phyloP scores from a whole-genome alignment of 2,113 vertebrate genomes.

The Podarcis muralis region DNA sequence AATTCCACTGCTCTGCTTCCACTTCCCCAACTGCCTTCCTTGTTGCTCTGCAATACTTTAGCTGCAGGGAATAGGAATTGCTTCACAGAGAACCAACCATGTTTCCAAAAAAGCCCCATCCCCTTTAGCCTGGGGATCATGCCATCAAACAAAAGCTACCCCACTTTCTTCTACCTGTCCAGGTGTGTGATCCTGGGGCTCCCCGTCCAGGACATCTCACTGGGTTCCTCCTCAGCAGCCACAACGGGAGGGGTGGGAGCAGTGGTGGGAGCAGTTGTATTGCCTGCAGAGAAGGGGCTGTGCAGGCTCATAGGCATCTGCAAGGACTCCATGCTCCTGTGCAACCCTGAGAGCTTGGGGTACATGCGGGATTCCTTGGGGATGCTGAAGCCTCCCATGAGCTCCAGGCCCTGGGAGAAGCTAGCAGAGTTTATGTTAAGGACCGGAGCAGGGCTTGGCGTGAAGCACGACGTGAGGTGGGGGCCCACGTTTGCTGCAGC shows the following conservation, averaged over 20 bases:
- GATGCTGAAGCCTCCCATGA: slow-evolving; percentile 80
- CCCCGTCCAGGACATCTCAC: slow-evolving; percentile 78
- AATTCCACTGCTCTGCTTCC: neutral
- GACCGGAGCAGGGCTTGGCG: slow-evolving; percentile 91
- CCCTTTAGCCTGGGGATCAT: neutral
- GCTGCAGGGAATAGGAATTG: neutral
- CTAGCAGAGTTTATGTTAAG: slow-evolving; percentile 92
- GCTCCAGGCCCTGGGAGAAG: slow-evolving; percentile 87
- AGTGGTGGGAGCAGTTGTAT: slow-evolving; percentile 63
- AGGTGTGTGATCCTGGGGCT: slow-evolving; percentile 72
- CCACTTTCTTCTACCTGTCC: slow-evolving; percentile 71
- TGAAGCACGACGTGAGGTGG: slow-evolving; percentile 80
- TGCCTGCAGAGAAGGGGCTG: slow-evolving; percentile 75
- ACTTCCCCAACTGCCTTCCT: neutral
- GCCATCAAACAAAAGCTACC: neutral
- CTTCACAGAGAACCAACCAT: neutral
- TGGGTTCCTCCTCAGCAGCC: slow-evolving; percentile 67
- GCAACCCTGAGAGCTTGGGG: slow-evolving; percentile 88
- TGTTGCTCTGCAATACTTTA: neutral
- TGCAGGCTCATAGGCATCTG: slow-evolving; percentile 92
- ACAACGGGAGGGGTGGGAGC: slow-evolving; percentile 38
- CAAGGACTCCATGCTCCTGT: slow-evolving; percentile 95
- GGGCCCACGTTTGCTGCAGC: slow-evolving; percentile 42
- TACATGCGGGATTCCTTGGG: slow-evolving; percentile 85
- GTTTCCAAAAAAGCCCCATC: neutral